Evolutionary conservation across 2,113 vertebrate genomes (phyloP).

Genomic region (Patagioenas fasciata): DNA sequence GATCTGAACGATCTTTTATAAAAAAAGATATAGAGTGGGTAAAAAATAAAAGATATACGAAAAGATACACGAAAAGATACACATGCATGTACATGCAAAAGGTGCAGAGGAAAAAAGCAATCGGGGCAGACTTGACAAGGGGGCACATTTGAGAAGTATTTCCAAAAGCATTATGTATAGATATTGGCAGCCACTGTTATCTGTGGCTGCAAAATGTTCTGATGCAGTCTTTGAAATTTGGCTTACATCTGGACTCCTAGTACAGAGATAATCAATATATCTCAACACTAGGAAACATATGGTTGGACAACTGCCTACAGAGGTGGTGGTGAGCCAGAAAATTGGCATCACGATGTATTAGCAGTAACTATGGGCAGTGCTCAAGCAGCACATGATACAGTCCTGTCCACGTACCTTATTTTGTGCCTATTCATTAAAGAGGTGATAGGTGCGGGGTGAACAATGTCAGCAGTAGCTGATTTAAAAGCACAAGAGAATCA

Average conservation of each 20-base stretch:
- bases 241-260: background rate
- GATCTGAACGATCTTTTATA: background rate
- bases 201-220: background rate
- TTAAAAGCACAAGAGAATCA: background rate
- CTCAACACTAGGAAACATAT: background rate
- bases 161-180: background rate
- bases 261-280: background rate
- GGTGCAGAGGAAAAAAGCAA: background rate
- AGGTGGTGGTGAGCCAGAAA: constrained; percentile 5
- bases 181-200: background rate
- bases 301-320: background rate
- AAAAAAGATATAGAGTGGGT: background rate
- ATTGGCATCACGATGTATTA: background rate
- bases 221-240: background rate
- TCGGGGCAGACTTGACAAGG: background rate
- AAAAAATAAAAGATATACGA: background rate
- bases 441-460: constrained; percentile 30
- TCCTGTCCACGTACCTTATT: background rate
- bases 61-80: background rate
- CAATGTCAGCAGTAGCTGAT: background rate
- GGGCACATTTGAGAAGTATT: background rate
- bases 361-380: constrained; percentile 3
- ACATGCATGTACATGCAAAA: accelerated
- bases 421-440: constrained; percentile 14
- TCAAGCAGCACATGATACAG: background rate